Evolutionary conservation across 2,113 vertebrate genomes (phyloP), one percentile per base, ranked within the genome.

Genomic region (Tiliqua scincoides): DNA sequence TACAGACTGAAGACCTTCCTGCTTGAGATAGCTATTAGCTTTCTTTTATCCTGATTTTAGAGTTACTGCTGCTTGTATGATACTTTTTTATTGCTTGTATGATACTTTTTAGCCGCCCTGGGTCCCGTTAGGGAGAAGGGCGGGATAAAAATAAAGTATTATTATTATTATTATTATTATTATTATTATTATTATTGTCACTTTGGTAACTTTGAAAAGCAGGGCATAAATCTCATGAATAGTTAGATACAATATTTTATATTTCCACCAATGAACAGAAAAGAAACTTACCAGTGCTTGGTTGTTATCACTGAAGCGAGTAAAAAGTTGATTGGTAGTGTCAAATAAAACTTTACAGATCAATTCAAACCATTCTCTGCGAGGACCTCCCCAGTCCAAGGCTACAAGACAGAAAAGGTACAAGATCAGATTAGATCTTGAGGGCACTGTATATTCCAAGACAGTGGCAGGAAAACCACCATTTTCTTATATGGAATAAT

Each of bases 341-440:
- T 99, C 99, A 95, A 99, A 99, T 5, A 99, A 96, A 0, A 97
- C 97, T 94, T 99, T 99, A 93, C 99, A 99, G 91, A 99, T 97
- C 35, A 99, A 96, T 88, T 99, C 98, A 95, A 99, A 99, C 99
- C 99, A 99, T 87, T 99, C 99, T 89, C 99, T 97, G 65, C 99
- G 98, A 76, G 99, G 99, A 1, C 99, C 99, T 86, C 99, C 99
- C 98, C 98, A 99, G 92, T 99, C 99, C 92, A 99, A 95, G 92
- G 99, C 99, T 99, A 94, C 20, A 95, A 95, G 91, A 87, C 6
- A 91, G 85, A 91, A 93, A 37, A 94, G 86, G 17, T 14, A 67
- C 54, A 73, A 80, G 37, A 70, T 52, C 54, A 48, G 14, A 76
- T 82, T 80, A 92, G 80, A 12, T 74, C 75, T 61, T 40, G 54